phyloP scores from a whole-genome alignment of 2,797 vertebrate genomes.

The Momotus momota region DNA sequence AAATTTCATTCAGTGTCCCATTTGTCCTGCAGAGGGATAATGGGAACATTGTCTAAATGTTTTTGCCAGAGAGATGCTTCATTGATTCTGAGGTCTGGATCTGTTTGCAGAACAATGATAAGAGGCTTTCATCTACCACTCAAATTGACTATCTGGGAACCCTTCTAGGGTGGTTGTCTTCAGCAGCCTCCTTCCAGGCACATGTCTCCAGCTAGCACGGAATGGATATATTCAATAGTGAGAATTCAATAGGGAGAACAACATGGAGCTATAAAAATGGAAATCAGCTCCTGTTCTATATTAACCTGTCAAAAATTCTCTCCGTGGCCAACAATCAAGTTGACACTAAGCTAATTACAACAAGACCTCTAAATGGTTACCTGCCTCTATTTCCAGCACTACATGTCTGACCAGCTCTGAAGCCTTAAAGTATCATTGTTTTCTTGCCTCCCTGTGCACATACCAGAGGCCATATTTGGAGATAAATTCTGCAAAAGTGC shows the following conservation, averaged over 20 bases:
- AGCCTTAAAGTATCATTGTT: neutral
- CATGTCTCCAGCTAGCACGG: neutral
- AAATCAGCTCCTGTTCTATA: neutral
- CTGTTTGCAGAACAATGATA: neutral
- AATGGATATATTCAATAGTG: neutral
- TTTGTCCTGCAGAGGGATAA: neutral
- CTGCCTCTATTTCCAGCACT: neutral
- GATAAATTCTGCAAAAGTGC: conserved; percentile 3
- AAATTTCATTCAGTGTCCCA: neutral
- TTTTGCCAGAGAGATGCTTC: neutral
- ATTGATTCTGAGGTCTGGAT: neutral
- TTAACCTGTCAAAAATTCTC: conserved; percentile 9
- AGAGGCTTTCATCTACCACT: neutral
- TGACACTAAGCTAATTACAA: conserved; percentile 12
- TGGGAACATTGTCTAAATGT: neutral
- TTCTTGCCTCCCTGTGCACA: neutral
- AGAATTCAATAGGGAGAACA: neutral
- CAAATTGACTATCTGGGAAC: neutral
- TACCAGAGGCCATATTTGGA: neutral
- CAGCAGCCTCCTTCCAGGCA: neutral
- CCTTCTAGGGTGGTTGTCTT: neutral
- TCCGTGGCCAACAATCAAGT: neutral
- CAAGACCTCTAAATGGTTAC: neutral
- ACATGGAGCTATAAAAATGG: neutral
- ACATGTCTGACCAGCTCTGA: neutral